A percentile compares a stretch with the other conserved stretches of the same genome.
Conservation (phyloP, 2,113 vertebrate genomes). For the Phaethon lepturus region DNA sequence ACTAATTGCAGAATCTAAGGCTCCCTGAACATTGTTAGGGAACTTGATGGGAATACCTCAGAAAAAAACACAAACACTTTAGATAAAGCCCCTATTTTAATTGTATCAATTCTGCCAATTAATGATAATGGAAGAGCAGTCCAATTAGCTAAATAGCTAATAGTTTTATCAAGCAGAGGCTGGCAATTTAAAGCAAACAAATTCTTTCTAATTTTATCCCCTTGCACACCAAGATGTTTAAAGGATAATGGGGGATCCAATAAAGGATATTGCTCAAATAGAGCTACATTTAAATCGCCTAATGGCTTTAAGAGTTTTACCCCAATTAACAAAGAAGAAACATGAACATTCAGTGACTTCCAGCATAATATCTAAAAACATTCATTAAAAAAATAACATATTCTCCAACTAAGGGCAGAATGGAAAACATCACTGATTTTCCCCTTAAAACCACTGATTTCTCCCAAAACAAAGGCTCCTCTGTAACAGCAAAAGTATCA, state of each 20-base stretch:
- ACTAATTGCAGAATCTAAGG: slow-evolving; percentile 75
- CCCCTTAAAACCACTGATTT: background rate
- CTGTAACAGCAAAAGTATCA: slow-evolving; percentile 20
- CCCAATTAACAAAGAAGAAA: slow-evolving; percentile 84
- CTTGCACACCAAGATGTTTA: slow-evolving; percentile 84
- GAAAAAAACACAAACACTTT: slow-evolving; percentile 80
- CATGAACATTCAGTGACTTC: slow-evolving; percentile 75
- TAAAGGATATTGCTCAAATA: slow-evolving; percentile 81
- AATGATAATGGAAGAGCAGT: slow-evolving; percentile 86
- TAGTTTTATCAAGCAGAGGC: slow-evolving; percentile 87
- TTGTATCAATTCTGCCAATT: slow-evolving; percentile 87
- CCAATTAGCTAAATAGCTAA: slow-evolving; percentile 87
- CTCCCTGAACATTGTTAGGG: slow-evolving; percentile 68
- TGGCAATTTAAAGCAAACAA: slow-evolving; percentile 87
- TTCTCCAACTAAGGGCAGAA: slow-evolving; percentile 17
- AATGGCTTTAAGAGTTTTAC: slow-evolving; percentile 81
- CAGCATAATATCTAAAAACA: slow-evolving; percentile 69
- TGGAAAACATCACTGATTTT: slow-evolving; percentile 17
- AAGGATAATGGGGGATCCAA: slow-evolving; percentile 86
- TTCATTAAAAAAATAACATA: slow-evolving; percentile 72
- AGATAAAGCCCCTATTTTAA: slow-evolving; percentile 82
- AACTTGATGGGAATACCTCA: slow-evolving; percentile 74
- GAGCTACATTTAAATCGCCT: slow-evolving; percentile 83
- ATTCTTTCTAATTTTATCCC: slow-evolving; percentile 87
- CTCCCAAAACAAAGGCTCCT: slow-evolving; percentile 6